Conservation (phyloP, 2,797 vertebrate species). For the Pteropus rufus region DNA sequence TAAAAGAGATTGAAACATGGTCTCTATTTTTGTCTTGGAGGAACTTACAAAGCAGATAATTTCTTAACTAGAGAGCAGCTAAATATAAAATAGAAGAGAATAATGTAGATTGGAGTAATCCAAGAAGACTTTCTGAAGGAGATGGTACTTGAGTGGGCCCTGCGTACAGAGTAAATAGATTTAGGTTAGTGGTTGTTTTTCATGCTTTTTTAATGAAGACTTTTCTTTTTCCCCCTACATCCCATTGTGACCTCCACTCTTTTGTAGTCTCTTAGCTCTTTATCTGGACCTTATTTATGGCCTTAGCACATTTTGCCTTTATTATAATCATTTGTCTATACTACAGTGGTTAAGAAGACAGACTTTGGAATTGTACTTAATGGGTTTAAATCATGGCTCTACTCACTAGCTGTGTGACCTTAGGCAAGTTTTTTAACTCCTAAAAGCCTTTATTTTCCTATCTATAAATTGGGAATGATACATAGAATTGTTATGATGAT, state of each 20-base stretch:
- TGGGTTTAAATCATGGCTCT: slow-evolving; percentile 25
- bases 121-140: slow-evolving; percentile 26
- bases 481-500: background rate
- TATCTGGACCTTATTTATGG: background rate
- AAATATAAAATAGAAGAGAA: slow-evolving; percentile 19
- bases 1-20: background rate
- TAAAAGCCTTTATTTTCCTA: background rate
- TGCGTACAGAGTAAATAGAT: background rate
- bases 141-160: background rate
- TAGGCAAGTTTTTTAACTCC: slow-evolving; percentile 5
- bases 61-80: background rate
- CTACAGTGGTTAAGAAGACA: background rate
- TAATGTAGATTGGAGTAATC: background rate
- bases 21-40: background rate
- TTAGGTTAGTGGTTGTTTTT: slow-evolving; percentile 1
- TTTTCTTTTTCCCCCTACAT: background rate
- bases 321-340: background rate
- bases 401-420: background rate
- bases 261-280: background rate
- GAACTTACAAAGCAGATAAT: background rate
- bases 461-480: background rate
- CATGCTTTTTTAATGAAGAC: background rate
- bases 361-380: background rate
- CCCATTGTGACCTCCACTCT: background rate
- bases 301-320: background rate